These are phyloP conservation scores for Synanthedon formicaeformis DNA, from an alignment of 2,888 invertebrate genomes.

Conservation along the genomic window DNA sequence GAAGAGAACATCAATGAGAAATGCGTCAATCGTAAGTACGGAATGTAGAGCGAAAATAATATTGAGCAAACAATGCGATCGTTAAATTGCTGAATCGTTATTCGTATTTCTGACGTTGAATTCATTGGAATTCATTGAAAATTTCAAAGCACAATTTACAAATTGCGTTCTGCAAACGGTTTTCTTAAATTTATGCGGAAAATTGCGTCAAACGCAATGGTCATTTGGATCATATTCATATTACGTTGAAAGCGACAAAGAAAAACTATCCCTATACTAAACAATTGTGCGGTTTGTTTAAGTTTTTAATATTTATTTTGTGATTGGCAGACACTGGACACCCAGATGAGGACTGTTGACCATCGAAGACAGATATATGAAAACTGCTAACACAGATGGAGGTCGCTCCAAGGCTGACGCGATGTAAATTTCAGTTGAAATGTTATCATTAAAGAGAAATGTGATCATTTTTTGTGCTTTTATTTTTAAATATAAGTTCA, in stretches of 20 bases:
- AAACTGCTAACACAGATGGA: no score
- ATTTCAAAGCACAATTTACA: neutral
- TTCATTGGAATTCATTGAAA: no score
- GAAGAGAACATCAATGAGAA: constrained; percentile 22
- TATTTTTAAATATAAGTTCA: no score
- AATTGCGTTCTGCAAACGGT: constrained; percentile 3
- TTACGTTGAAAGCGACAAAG: neutral
- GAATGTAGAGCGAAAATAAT: constrained; percentile 16
- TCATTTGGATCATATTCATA: neutral
- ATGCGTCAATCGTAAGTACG: constrained; percentile 46
- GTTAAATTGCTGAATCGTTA: neutral
- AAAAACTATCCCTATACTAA: neutral
- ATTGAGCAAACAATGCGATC: neutral
- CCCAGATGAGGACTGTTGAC: constrained; percentile 17
- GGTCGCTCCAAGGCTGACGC: no score
- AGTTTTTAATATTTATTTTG: neutral
- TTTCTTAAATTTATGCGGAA: constrained; percentile 6
- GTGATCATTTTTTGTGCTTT: no score
- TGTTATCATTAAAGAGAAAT: no score
- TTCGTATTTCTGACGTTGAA: neutral
- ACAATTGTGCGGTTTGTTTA: neutral
- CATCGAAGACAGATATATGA: neutral
- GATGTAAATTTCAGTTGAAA: no score
- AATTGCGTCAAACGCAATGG: neutral
- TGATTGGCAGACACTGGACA: constrained; percentile 21